Percentiles rank a stretch among this genome's conserved stretches.
Evolutionary conservation across 2,797 vertebrate species (phyloP).

Genomic region (Gallinago stenura): DNA sequence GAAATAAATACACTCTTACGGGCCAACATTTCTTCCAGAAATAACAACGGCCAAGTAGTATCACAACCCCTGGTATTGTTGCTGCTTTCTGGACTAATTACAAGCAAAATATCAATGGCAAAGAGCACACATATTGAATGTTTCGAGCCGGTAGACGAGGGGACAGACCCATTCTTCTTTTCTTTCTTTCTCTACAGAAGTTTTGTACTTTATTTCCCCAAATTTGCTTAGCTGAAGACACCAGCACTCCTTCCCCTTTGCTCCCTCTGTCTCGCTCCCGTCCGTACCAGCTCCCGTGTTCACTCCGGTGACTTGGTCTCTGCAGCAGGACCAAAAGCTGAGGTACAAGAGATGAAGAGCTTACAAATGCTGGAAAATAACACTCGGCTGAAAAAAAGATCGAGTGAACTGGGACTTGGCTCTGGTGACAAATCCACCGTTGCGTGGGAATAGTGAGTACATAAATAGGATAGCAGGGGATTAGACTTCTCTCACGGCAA

Average conservation of each 20-base stretch:
- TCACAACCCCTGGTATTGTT: neutral
- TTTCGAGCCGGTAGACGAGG: neutral
- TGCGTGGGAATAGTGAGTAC: neutral
- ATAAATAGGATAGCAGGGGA: neutral
- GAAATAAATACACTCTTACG: neutral
- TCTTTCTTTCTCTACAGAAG: neutral
- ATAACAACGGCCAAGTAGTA: neutral
- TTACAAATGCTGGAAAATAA: neutral
- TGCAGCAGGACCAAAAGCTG: neutral
- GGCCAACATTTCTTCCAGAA: neutral
- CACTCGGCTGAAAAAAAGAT: neutral
- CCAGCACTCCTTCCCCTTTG: neutral
- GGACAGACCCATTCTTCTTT: neutral
- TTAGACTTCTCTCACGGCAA: neutral
- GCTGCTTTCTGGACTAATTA: neutral
- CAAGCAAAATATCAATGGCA: neutral
- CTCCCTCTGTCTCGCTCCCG: neutral
- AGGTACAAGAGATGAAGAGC: neutral
- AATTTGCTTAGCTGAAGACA: neutral
- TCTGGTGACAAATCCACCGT: neutral
- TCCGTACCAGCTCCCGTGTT: neutral
- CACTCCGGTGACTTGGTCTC: accelerated
- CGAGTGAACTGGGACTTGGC: neutral
- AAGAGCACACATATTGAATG: accelerated
- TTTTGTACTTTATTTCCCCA: neutral